Evolutionary conservation across 2,888 invertebrate species (phyloP).

Genomic region (Yponomeuta sedellus): DNA sequence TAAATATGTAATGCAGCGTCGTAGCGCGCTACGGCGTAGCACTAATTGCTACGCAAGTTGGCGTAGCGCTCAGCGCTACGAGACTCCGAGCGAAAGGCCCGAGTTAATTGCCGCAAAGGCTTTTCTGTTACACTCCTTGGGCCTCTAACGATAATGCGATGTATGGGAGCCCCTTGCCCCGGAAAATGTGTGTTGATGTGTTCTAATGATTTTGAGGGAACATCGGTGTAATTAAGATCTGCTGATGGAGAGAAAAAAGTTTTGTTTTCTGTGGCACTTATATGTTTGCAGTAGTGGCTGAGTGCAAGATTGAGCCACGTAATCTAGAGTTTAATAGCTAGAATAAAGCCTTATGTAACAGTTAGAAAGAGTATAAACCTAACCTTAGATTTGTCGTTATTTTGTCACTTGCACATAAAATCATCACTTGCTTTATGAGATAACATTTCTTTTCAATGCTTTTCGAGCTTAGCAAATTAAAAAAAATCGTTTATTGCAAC

Average conservation of each 20-base stretch:
- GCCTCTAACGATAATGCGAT: constrained; percentile 11
- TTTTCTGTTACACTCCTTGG: constrained; percentile 14
- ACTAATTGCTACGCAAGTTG: constrained; percentile 63
- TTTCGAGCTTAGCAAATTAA: no score
- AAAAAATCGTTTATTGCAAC: no score
- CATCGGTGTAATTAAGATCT: neutral
- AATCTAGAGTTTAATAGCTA: no score
- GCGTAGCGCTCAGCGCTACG: constrained; percentile 38
- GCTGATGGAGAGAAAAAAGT: neutral
- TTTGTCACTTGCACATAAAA: no score
- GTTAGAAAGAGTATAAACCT: no score
- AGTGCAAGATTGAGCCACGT: no score
- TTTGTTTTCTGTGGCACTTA: no score
- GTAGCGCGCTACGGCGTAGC: constrained; percentile 53
- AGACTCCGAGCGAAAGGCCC: constrained; percentile 49
- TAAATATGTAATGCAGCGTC: constrained; percentile 36
- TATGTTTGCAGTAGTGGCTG: no score
- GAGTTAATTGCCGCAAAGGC: constrained; percentile 59
- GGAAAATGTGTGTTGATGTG: neutral
- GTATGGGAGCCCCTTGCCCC: neutral
- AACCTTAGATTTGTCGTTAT: no score
- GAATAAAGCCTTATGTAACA: no score
- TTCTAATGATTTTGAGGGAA: neutral
- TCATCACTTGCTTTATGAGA: no score
- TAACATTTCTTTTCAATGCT: no score